These are phyloP conservation scores for Battus philenor DNA, from an alignment of 1,140 invertebrate genomes.

Conservation along the genomic window DNA sequence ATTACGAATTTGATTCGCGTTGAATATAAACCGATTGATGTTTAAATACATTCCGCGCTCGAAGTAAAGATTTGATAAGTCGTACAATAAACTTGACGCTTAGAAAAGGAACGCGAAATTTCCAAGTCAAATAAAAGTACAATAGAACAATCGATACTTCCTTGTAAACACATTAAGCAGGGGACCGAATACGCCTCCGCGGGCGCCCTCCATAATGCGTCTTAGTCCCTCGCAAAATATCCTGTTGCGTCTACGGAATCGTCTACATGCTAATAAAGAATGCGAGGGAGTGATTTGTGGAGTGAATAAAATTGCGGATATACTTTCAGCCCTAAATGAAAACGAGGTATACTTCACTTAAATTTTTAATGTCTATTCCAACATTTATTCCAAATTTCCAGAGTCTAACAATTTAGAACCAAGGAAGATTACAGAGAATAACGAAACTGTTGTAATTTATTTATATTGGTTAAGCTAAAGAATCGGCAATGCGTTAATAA, in stretches of 20 bases:
- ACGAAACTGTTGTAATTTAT: too few species aligned
- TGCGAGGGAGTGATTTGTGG: conserved; percentile 60
- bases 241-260: conserved; percentile 56
- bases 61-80: conserved; percentile 41
- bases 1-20: neutral
- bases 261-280: conserved; percentile 67
- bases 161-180: conserved; percentile 73
- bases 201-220: conserved; percentile 42
- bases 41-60: conserved; percentile 24
- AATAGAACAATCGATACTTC: conserved; percentile 72
- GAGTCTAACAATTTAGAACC: too few species aligned
- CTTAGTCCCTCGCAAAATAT: conserved; percentile 60
- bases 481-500: too few species aligned
- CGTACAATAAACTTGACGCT: conserved; percentile 46
- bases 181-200: conserved; percentile 30
- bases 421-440: too few species aligned
- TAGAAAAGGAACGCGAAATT: conserved; percentile 43
- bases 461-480: too few species aligned
- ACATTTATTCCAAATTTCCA: too few species aligned
- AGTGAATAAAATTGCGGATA: conserved; percentile 38
- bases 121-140: conserved; percentile 73
- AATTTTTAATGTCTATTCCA: neutral
- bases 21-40: too few species aligned
- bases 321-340: conserved; percentile 18
- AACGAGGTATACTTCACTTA: neutral